Conservation (phyloP, 37 sponge, comb jelly and placozoan genomes). For the Haliclona indistincta region DNA sequence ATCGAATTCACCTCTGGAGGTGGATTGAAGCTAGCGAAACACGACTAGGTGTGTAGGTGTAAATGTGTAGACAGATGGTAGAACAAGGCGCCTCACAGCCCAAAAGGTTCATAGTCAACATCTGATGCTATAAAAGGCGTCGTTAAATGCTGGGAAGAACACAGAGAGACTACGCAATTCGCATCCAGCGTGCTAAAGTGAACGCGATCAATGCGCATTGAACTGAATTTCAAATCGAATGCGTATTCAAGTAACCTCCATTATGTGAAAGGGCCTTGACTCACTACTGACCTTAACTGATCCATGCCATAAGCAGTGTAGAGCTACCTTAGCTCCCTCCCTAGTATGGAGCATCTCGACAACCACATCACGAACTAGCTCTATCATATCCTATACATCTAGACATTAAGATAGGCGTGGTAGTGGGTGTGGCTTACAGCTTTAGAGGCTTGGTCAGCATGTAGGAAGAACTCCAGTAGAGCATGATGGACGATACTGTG, state of each 20-base stretch:
- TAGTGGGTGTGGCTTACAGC: constrained; percentile 38
- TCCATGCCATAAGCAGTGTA: constrained; percentile 91
- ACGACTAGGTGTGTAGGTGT: not conserved
- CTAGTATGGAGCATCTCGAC: constrained; percentile 83
- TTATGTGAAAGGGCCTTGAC: too few species aligned
- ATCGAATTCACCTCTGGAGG: too few species aligned
- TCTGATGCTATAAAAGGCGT: too few species aligned
- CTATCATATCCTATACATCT: constrained; percentile 72
- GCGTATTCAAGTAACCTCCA: too few species aligned
- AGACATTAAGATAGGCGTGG: not conserved
- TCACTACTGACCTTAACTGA: constrained; percentile 73
- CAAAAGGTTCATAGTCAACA: too few species aligned
- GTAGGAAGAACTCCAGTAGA: constrained; percentile 73
- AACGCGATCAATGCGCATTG: too few species aligned
- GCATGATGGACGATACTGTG: constrained; percentile 88
- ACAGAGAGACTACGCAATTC: too few species aligned
- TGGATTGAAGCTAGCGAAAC: not conserved
- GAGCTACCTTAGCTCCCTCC: constrained; percentile 79
- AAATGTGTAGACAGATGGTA: too few species aligned
- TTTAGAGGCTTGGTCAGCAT: constrained; percentile 43
- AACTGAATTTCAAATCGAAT: too few species aligned
- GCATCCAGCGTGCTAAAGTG: too few species aligned
- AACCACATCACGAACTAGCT: constrained; percentile 61
- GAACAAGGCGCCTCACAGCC: too few species aligned
- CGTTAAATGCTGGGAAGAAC: too few species aligned